These are phyloP conservation scores for Ganaspis sp. DNA, from an alignment of 1,140 invertebrate species.

Conservation along the genomic window DNA sequence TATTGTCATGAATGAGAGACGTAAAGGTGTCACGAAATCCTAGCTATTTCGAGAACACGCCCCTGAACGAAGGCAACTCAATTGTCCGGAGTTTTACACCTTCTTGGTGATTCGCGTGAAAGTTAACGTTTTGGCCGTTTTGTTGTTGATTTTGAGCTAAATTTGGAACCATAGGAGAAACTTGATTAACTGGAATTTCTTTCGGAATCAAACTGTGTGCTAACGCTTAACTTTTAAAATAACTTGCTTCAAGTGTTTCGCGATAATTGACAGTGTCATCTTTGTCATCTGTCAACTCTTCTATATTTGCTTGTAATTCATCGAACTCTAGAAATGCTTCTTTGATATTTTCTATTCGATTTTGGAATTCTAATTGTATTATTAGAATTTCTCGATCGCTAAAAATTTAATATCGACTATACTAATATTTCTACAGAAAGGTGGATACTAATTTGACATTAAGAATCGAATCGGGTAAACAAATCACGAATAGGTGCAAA, in stretches of 20 bases:
- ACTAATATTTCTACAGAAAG: too few relatives aligned
- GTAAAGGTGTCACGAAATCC: constrained; percentile 60
- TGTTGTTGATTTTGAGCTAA: not conserved
- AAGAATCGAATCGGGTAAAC: too few relatives aligned
- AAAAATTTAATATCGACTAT: too few relatives aligned
- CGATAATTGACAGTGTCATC: constrained; percentile 28
- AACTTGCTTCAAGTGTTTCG: not conserved
- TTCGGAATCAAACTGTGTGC: not conserved
- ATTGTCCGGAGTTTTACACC: constrained; percentile 37
- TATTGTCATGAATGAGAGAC: constrained; percentile 57
- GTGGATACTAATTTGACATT: too few relatives aligned
- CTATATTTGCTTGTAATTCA: constrained; percentile 30
- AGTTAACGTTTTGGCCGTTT: not conserved
- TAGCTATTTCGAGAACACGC: constrained; percentile 58
- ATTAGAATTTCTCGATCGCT: too few relatives aligned
- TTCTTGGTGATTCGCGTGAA: too few relatives aligned
- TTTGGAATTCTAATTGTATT: not conserved
- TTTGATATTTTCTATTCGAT: constrained; percentile 31
- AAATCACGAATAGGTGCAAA: too few relatives aligned
- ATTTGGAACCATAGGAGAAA: not conserved
- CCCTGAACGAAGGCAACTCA: constrained; percentile 57
- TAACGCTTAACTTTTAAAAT: not conserved
- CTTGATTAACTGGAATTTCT: not conserved
- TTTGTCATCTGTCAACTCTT: constrained; percentile 18
- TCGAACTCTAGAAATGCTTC: constrained; percentile 38